These are phyloP conservation scores for Microctonus aethiopoides DNA, from an alignment of 2,888 invertebrate species.

Conservation along the genomic window DNA sequence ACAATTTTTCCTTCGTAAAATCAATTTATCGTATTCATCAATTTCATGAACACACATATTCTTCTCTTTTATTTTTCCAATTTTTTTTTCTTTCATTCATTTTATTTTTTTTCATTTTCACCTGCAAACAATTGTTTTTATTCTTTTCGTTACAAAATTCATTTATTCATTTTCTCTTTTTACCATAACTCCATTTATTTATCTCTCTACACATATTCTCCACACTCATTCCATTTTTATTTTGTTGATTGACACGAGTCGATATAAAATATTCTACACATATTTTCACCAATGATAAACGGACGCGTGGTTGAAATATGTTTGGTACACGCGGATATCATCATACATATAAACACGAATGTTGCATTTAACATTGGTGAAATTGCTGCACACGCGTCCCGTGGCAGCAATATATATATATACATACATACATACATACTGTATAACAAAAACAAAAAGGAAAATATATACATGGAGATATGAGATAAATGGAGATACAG, in stretches of 20 bases:
- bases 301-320: neutral
- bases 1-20: neutral
- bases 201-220: slow-evolving; percentile 11
- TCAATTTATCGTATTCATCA: slow-evolving; percentile 8
- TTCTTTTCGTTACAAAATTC: slow-evolving; percentile 9
- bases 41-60: slow-evolving; percentile 19
- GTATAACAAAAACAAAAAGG: slow-evolving; percentile 2
- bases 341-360: slow-evolving; percentile 50
- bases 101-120: no score
- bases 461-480: neutral
- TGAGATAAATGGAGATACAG: no score
- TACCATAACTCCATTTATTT: no score
- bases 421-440: no score
- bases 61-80: slow-evolving; percentile 19
- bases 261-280: slow-evolving; percentile 51
- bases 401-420: slow-evolving; percentile 31
- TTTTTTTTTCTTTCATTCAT: slow-evolving; percentile 16
- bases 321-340: neutral
- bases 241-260: slow-evolving; percentile 59
- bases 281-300: slow-evolving; percentile 15
- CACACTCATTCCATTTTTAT: neutral
- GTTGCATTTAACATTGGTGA: slow-evolving; percentile 61
- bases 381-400: slow-evolving; percentile 52
- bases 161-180: neutral
- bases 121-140: slow-evolving; percentile 26